Evolutionary conservation across 2,113 vertebrate genomes (phyloP), one percentile per base, ranked within the genome.

Genomic region (Sylvia atricapilla): DNA sequence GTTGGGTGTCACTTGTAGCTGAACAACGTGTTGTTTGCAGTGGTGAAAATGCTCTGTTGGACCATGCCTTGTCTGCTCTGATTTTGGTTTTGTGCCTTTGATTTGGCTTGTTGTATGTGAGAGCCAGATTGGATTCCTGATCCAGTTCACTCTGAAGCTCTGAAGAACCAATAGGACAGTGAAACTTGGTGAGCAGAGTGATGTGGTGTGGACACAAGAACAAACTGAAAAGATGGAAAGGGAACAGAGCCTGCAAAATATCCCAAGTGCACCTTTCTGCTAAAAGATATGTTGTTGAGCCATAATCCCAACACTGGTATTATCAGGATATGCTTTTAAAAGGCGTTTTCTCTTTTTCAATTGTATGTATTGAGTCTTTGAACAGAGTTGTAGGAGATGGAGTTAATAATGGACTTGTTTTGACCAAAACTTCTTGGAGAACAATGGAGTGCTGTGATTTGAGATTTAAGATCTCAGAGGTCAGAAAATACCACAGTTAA

Each of bases 401-500:
- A 79, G 17, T 85, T 85, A 78, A 39, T 76, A 76, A 53, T 31
- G 64, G 63, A 18, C 59, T 86, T 47, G 52, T 67, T 86, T 67
- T 28, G 77, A 35, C 31, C 74, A 83, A 47, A 95, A 83, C 52
- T 76, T 89, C 35, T 67, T 39, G 46, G 44, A 67, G 46, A 85
- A 62, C 62, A 70, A 23, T 35, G 62, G n/a, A 69, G 15, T 85
- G 18, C 35, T 85, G n/a, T 76, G 84, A 80, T 83, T 90, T 72
- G n/a, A 84, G 46, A n/a, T 89, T 73, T 79, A 79, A 93, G 43
- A 39, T 73, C 46, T 89, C 19, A 12, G 75, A 90, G 72, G 90
- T 93, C 82, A 83, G 80, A 93, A 94, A 86, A 94, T 87, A 62
- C 53, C 59, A 31, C 37, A 33, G 60, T 90, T 92, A 41, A 77